These are phyloP conservation scores for Hylaeus anthracinus DNA, from an alignment of 1,140 invertebrate genomes.

Conservation along the genomic window DNA sequence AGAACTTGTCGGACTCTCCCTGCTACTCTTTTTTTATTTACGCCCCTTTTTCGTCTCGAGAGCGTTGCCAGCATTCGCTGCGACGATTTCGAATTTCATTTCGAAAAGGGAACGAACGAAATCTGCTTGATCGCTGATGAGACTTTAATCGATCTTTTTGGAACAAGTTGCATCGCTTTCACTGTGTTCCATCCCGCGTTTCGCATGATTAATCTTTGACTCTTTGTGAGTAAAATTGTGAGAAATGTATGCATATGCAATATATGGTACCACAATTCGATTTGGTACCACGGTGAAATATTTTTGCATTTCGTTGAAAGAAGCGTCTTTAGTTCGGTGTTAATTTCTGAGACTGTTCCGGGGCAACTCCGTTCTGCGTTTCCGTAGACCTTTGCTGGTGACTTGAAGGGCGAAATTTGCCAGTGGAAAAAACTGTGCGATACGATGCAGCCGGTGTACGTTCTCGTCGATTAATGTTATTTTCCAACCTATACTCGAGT, in stretches of 20 bases:
- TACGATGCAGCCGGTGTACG: no score
- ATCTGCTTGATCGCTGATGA: background rate
- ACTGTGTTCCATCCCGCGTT: background rate
- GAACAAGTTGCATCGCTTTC: background rate
- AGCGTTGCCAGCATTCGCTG: slow-evolving; percentile 33
- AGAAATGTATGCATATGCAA: no score
- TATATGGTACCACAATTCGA: no score
- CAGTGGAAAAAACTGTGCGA: no score
- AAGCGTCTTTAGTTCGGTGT: no score
- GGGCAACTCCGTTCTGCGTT: no score
- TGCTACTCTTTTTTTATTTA: slow-evolving; percentile 9
- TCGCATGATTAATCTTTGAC: background rate
- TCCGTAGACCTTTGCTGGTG: no score
- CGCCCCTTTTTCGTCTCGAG: slow-evolving; percentile 38
- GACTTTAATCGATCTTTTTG: background rate
- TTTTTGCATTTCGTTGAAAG: no score
- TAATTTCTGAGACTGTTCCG: no score
- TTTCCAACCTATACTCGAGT: background rate
- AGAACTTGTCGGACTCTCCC: slow-evolving; percentile 48
- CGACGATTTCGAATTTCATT: slow-evolving; percentile 47
- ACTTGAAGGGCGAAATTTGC: no score
- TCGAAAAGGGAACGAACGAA: slow-evolving; percentile 12
- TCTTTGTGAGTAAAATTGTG: no score
- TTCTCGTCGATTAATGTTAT: background rate
- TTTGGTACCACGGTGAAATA: no score